phyloP scores from a whole-genome alignment of 2,797 vertebrate genomes.

The Melopsittacus undulatus region DNA sequence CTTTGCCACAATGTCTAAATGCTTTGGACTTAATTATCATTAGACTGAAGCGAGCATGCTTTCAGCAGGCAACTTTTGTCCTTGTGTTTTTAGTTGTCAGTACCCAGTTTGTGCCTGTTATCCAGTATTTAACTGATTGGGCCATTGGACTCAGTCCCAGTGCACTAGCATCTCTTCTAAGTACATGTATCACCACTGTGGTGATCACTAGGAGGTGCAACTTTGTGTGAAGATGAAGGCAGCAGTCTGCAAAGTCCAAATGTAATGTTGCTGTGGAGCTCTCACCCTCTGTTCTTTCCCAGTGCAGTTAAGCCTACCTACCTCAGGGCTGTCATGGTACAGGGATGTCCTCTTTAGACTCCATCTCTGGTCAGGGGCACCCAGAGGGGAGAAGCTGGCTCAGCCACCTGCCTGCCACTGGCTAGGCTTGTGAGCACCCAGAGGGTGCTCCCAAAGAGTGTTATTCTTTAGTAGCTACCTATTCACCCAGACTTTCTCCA shows the following conservation, averaged over 20 bases:
- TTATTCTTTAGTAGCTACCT: not conserved
- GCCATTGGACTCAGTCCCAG: not conserved
- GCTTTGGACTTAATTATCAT: not conserved
- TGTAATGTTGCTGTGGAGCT: not conserved
- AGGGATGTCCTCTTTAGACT: not conserved
- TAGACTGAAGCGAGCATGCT: not conserved
- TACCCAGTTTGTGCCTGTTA: not conserved
- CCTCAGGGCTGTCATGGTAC: not conserved
- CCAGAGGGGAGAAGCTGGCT: not conserved
- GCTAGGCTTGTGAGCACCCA: not conserved
- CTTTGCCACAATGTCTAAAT: not conserved
- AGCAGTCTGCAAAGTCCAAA: no score
- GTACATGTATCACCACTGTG: not conserved
- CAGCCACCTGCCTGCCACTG: accelerated
- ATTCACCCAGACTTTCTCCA: not conserved
- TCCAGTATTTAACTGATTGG: not conserved
- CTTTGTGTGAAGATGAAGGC: not conserved
- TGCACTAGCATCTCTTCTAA: not conserved
- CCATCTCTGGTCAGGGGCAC: not conserved
- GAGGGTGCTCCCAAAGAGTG: accelerated
- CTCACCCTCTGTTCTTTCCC: not conserved
- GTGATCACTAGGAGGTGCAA: not conserved
- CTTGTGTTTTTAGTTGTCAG: not conserved
- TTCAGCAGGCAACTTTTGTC: not conserved
- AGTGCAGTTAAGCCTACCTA: accelerated